Evolutionary conservation across 2,113 vertebrate species (phyloP).

Genomic region (Leptodactylus fuscus): DNA sequence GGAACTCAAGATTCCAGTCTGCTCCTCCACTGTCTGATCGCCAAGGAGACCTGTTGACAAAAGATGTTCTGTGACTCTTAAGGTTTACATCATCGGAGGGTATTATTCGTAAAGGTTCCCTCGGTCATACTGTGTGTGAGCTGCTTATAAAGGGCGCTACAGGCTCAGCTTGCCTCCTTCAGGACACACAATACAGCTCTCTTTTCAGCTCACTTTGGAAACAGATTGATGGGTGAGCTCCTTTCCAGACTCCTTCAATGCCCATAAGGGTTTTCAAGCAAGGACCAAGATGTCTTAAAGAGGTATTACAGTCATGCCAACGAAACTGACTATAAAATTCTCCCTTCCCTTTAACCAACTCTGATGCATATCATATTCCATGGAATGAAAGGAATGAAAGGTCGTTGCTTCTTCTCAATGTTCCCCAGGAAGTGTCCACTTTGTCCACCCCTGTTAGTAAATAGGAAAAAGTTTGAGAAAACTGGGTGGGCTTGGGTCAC

Average conservation of each 20-base stretch:
- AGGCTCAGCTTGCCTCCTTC: conserved; percentile 43
- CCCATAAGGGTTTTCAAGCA: background rate
- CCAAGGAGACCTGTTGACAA: conserved; percentile 54
- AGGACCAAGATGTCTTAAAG: background rate
- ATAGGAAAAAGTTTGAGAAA: too few relatives aligned
- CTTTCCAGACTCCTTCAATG: background rate
- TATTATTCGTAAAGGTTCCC: conserved; percentile 43
- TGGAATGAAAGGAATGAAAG: too few relatives aligned
- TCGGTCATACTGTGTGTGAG: conserved; percentile 50
- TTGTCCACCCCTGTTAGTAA: background rate
- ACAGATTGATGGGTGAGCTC: background rate
- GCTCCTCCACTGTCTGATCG: conserved; percentile 38
- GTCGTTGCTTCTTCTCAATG: background rate
- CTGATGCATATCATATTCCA: background rate
- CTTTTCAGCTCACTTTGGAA: conserved; percentile 24
- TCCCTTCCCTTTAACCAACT: background rate
- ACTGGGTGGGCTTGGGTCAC: too few relatives aligned
- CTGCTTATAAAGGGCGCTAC: conserved; percentile 26
- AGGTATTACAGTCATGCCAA: background rate
- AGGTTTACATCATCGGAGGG: conserved; percentile 44
- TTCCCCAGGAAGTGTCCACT: background rate
- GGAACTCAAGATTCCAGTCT: conserved; percentile 51
- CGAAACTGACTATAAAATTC: background rate
- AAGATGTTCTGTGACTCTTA: conserved; percentile 28
- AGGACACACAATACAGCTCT: conserved; percentile 5